Base-by-base conservation (phyloP, 92 coral and sea anemone species). In the Epizoanthus rinbou region DNA sequence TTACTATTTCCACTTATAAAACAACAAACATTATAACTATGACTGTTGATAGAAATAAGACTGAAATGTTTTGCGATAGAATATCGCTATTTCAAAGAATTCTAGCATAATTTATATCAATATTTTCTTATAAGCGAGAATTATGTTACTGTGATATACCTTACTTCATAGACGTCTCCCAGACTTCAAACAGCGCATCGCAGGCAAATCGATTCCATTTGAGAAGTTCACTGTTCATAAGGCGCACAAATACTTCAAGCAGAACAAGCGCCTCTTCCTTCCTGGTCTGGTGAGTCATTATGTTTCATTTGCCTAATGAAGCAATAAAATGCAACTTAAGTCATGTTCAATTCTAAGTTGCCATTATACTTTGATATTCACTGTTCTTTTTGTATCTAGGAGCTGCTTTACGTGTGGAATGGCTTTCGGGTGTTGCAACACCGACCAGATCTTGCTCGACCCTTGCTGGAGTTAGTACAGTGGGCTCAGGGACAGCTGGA, bases 201-300 rank as follows among this genome's bases (percentile, higher is more conserved):
- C 99, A 67, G 99, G 99, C 17, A 96, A 96, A 83, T 96, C 99
- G 15, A 92, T 96, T 83, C 98, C 99, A 10, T 96, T 96, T 71
- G 98, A 96, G 85, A 96, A 96, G 80, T 96, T 94, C 74, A 89
- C 94, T 23, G 90, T 96, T 59, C 93, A 93, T 85, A 96, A 94
- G 75, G 90, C 98, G 45, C 85, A 85, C 67, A 89, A 91, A 82
- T 96, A 93, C 64, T 92, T 93, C 83, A 86, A 88, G 60, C 97
- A 96, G 76, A 89, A 86, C 37, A 88, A 93, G 25, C 93, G 95
- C 69, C 91, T 96, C 37, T 96, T 94, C 67, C 93, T 96, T 5
- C 99, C 99, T 2, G 99, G 96, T 65, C 60, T 96, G 91, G 99
- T 96, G 83, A 88, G 94, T 68, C 28, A 5, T 28, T 3, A 8